phyloP scores from a whole-genome alignment of 2,113 vertebrate species.

The Ifrita kowaldi region DNA sequence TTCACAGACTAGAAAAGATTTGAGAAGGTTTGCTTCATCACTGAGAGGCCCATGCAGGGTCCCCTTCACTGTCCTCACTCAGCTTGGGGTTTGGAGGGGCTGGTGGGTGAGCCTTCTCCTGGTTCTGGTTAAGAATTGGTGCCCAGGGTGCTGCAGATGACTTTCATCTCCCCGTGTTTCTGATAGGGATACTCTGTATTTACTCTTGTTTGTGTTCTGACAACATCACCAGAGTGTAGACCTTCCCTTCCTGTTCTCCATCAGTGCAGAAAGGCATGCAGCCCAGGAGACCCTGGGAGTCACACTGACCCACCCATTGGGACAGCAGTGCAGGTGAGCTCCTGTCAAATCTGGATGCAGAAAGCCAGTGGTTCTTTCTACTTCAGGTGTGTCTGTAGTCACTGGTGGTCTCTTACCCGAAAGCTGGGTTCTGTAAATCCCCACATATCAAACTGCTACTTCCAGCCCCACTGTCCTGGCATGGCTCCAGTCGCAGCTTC shows the following conservation, averaged over 20 bases:
- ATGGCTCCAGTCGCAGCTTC: not conserved
- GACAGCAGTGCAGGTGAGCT: accelerated
- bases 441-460: not conserved
- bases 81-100: not conserved
- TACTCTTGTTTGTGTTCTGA: not conserved
- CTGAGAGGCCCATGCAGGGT: not conserved
- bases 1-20: not conserved
- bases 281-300: not conserved
- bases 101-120: not conserved
- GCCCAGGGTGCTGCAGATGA: not conserved
- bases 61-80: not conserved
- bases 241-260: not conserved
- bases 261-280: not conserved
- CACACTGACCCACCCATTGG: not conserved
- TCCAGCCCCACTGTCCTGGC: not conserved
- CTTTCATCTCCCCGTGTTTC: not conserved
- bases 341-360: not conserved
- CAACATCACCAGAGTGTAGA: not conserved
- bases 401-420: not conserved
- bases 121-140: not conserved
- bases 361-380: not conserved
- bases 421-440: not conserved
- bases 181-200: not conserved
- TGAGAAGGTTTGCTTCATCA: slow-evolving; percentile 21
- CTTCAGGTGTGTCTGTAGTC: not conserved